Base-by-base conservation (phyloP, 2,888 invertebrate genomes). In the Drosophila mayaguana region DNA sequence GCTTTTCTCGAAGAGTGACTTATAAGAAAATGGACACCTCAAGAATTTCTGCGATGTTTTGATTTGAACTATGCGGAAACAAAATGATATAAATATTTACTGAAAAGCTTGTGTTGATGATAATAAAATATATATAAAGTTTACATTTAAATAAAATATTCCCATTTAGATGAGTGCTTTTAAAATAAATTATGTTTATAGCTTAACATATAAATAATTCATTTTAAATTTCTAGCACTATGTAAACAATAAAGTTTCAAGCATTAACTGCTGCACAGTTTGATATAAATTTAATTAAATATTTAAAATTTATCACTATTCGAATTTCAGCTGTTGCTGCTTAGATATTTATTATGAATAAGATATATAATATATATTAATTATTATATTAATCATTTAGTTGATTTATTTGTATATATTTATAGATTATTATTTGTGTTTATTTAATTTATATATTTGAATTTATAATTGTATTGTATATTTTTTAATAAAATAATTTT, bases 21-120 rank as follows among this genome's bases (percentile, higher is more conserved):
- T 76, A 57, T 61, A 66, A 66, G 77, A 75, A 74, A 54, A 42
- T 46, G 67, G 56, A 55, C 34, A 57, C 43, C 36, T 7, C 11
- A 14, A 34, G n/a, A n/a, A 43, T n/a, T 6, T 43, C 6, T 18
- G 14, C 4, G 11, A 18, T 43, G 25, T 20, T 6, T 9, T 20
- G 7, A 45, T 16, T 22, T 45, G 3, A 22, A 22, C 8, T 22
- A 16, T 22, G 45, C 16, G 2, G 8, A 16, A 8, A 16, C 20
- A 2, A 5, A 42, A 11, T 11, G 5, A 18, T 20, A 42, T 18
- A 42, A 42, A 42, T 18, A 42, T 42, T 42, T 42, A 11, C 18
- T 11, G 18, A 42, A 42, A 12, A 12, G 12, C 42, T 20, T 11
- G 11, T 42, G 12, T 42, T 12, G 18, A 42, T 11, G 18, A 18